A percentile compares a stretch with the other conserved stretches of the same genome.
phyloP scores from a whole-genome alignment of 2,888 invertebrate species.

The Drosophila helvetica region DNA sequence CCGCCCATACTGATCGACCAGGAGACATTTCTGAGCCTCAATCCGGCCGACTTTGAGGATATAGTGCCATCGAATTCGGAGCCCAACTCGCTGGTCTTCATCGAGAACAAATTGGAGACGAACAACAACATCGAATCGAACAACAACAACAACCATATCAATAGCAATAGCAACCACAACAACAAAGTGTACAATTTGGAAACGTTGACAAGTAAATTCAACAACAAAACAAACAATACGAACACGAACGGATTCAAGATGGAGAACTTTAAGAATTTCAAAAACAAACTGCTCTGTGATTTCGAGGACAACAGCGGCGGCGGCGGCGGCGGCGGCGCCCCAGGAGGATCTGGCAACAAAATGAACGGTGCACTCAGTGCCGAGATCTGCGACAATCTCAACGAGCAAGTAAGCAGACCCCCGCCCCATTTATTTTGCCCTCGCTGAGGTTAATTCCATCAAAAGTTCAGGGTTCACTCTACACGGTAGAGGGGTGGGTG shows the following conservation, averaged over 20 bases:
- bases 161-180: slow-evolving; percentile 62
- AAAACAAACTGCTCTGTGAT: slow-evolving; percentile 83
- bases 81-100: slow-evolving; percentile 82
- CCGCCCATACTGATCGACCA: slow-evolving; percentile 83
- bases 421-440: neutral
- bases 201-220: slow-evolving; percentile 81
- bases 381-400: slow-evolving; percentile 84
- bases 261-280: slow-evolving; percentile 83
- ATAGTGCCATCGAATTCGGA: slow-evolving; percentile 81
- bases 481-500: neutral
- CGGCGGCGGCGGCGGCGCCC: neutral
- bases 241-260: slow-evolving; percentile 83
- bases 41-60: slow-evolving; percentile 83
- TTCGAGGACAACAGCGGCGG: slow-evolving; percentile 72
- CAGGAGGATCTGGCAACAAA: slow-evolving; percentile 64
- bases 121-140: slow-evolving; percentile 63
- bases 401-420: slow-evolving; percentile 83
- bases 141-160: slow-evolving; percentile 44
- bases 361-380: slow-evolving; percentile 83
- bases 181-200: slow-evolving; percentile 81
- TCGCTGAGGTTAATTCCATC: slow-evolving; percentile 21
- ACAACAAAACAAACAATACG: slow-evolving; percentile 82
- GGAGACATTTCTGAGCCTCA: slow-evolving; percentile 84
- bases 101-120: slow-evolving; percentile 81
- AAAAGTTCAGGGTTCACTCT: slow-evolving; percentile 49